Evolutionary conservation across 2,797 vertebrate genomes (phyloP).

Genomic region (Centroberyx gerrardi): DNA sequence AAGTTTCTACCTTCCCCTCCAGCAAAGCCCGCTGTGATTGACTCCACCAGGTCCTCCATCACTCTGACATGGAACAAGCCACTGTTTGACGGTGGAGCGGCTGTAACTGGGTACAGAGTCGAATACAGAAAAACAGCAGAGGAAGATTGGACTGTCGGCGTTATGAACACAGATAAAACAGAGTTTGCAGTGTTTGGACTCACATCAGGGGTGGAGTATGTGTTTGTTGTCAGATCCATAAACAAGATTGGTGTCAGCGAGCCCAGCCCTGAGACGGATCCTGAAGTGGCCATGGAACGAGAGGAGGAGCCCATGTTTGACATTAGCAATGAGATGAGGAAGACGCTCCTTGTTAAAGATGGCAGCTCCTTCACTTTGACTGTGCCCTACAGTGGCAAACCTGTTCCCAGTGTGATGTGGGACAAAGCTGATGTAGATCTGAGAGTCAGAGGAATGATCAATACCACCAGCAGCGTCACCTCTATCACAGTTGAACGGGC

Average conservation of each 20-base stretch:
- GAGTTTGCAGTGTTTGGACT: slow-evolving; percentile 92
- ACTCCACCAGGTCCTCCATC: slow-evolving; percentile 91
- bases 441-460: slow-evolving; percentile 91
- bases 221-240: slow-evolving; percentile 93
- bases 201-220: slow-evolving; percentile 89
- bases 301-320: slow-evolving; percentile 96
- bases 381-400: slow-evolving; percentile 94
- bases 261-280: slow-evolving; percentile 92
- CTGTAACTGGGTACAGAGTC: slow-evolving; percentile 93
- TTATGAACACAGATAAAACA: slow-evolving; percentile 91
- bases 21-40: slow-evolving; percentile 91
- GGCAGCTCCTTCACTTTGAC: slow-evolving; percentile 93
- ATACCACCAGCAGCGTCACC: slow-evolving; percentile 88
- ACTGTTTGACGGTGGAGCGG: slow-evolving; percentile 95
- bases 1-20: slow-evolving; percentile 95
- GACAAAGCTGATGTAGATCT: slow-evolving; percentile 95
- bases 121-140: slow-evolving; percentile 92
- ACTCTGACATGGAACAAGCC: slow-evolving; percentile 95
- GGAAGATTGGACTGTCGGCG: slow-evolving; percentile 91
- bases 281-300: slow-evolving; percentile 92
- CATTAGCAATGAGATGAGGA: slow-evolving; percentile 94
- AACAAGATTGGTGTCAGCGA: slow-evolving; percentile 96
- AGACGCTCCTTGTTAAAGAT: slow-evolving; percentile 94
- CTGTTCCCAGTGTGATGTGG: slow-evolving; percentile 93
- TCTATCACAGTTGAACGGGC: slow-evolving; percentile 94